phyloP scores from a whole-genome alignment of 37 sponge, comb jelly and placozoan genomes.

The Theonella swinhoei region DNA sequence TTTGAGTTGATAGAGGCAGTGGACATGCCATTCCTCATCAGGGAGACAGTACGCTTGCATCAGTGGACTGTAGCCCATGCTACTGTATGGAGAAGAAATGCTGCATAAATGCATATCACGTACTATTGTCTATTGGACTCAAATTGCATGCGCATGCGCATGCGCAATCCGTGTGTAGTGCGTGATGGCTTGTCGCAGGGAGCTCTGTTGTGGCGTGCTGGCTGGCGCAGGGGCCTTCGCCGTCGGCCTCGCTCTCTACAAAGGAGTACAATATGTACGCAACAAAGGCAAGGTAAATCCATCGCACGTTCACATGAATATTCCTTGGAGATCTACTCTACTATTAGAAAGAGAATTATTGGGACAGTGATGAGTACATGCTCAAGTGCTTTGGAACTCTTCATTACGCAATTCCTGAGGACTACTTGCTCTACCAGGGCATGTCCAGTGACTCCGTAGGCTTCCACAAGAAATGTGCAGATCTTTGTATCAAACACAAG shows the following conservation, averaged over 20 bases:
- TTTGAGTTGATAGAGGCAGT: conserved; percentile 75
- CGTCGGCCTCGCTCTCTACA: background rate
- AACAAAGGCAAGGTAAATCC: background rate
- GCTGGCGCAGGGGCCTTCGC: background rate
- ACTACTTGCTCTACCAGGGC: conserved; percentile 48
- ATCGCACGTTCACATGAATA: too few species aligned
- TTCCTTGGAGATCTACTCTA: too few species aligned
- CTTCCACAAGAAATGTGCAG: conserved; percentile 82
- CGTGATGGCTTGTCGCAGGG: background rate
- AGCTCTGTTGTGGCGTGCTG: background rate
- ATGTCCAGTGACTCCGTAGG: conserved; percentile 60
- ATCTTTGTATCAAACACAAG: conserved; percentile 74
- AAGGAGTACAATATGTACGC: background rate
- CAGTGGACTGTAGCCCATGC: conserved; percentile 86
- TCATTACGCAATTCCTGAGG: conserved; percentile 66
- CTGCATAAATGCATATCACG: too few species aligned
- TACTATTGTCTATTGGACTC: too few species aligned
- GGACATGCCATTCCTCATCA: conserved; percentile 81
- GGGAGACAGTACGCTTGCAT: conserved; percentile 76
- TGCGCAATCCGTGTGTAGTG: background rate
- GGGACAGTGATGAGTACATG: conserved; percentile 73
- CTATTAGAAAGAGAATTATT: too few species aligned
- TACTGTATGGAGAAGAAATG: conserved; percentile 82
- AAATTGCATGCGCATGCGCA: background rate
- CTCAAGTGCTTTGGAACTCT: conserved; percentile 25